Percentiles rank a stretch among this genome's conserved stretches.
Evolutionary conservation across 2,797 vertebrate species (phyloP).

Genomic region (Onychomys leucogaster): DNA sequence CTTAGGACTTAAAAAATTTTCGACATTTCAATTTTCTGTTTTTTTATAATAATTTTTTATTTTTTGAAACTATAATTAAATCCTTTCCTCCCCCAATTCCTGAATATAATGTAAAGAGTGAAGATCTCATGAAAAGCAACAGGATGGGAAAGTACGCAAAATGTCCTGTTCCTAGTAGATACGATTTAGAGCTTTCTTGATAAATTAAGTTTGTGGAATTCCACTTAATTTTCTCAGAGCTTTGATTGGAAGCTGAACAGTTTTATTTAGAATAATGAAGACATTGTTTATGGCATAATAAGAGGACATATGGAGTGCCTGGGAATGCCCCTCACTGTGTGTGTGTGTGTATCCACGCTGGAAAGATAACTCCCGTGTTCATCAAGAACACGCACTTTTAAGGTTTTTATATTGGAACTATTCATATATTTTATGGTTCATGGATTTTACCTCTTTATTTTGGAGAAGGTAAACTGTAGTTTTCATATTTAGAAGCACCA

Average conservation of each 20-base stretch:
- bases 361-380: conserved; percentile 13
- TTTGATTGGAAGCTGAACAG: conserved; percentile 40
- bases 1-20: neutral
- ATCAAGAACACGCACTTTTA: conserved; percentile 53
- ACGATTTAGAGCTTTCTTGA: conserved; percentile 54
- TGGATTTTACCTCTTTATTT: conserved; percentile 53
- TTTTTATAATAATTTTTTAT: neutral
- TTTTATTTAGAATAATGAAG: conserved; percentile 52
- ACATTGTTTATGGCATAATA: conserved; percentile 30
- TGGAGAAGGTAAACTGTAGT: conserved; percentile 24
- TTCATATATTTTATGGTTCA: conserved; percentile 49
- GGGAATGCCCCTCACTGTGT: neutral
- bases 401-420: conserved; percentile 39
- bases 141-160: conserved; percentile 69
- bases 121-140: conserved; percentile 73
- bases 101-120: conserved; percentile 45
- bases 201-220: conserved; percentile 64
- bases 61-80: neutral
- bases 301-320: neutral
- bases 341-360: neutral
- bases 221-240: conserved; percentile 43
- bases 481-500: conserved; percentile 61
- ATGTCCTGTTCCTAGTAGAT: conserved; percentile 53
- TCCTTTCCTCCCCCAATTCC: neutral
- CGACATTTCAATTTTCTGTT: neutral